Base-by-base conservation (phyloP, 2,797 vertebrate species). In the Acrossocheilus wenchowensis region DNA sequence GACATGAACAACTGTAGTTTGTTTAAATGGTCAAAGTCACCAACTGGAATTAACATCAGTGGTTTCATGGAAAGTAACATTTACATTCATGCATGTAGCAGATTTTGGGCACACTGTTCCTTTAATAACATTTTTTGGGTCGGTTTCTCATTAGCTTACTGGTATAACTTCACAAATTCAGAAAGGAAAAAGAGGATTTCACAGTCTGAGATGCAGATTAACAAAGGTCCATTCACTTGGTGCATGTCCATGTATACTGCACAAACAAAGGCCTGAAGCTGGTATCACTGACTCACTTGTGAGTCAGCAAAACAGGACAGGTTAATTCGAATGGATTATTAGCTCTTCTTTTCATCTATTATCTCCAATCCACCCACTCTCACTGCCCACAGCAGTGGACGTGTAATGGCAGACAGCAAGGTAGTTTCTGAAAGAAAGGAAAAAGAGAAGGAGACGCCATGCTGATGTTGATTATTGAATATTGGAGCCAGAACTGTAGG, bases 181-280 rank as follows among this genome's bases (percentile, higher is more conserved):
- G 23, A 79, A 81, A 64, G 17, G 6, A 69, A 79, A 78, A 78
- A 36, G n/a, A 14, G 30, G 69, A 66, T 64, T 84, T 75, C 36
- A 52, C 82, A 54, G 77, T 84, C 68, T 75, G 41, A 79, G 52
- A 60, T 72, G 45, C 52, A 79, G 69, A 74, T 87, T 82, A 78
- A 12, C 5, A 23, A 69, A 78, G 64, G 36, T 43, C n/a, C 48
- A 34, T 50, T 78, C 9, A 79, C n/a, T 68, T 69, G 34, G 17
- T 60, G 14, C 17, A 23, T 36, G n/a, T 6, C 23, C 4, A 0
- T 36, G 72, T 77, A 30, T 84, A 9, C 57, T 48, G 64, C 50
- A 36, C 39, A 48, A 80, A 80, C 41, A 48, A 41, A 62, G 19
- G 5, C 75, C 48, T 78, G 15, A 68, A 69, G 74, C 45, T 19